phyloP scores from a whole-genome alignment of 2,888 invertebrate genomes.

The Dasysyrphus tricinctus region DNA sequence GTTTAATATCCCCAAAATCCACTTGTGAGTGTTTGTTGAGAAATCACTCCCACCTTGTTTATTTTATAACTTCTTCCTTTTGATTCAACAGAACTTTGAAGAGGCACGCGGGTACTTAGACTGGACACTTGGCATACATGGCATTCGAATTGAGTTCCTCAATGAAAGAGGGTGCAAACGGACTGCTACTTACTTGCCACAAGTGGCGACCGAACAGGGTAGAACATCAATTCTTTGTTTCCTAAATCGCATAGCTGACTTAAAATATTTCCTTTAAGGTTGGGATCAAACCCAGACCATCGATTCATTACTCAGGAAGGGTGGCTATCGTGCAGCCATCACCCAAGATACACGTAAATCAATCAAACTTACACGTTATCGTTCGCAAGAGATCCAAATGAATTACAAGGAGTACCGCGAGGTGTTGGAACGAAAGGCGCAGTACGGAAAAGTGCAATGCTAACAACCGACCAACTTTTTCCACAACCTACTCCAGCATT shows the following conservation, averaged over 20 bases:
- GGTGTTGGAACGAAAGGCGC: conserved; percentile 81
- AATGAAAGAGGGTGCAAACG: conserved; percentile 96
- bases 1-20: no score
- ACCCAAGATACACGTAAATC: conserved; percentile 94
- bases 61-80: background rate
- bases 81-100: conserved; percentile 89
- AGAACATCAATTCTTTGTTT: background rate
- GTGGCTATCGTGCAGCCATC: conserved; percentile 96
- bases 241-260: background rate
- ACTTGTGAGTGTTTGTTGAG: background rate
- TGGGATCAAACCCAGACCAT: conserved; percentile 99
- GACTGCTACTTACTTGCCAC: conserved; percentile 99
- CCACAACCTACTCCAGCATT: conserved; percentile 38
- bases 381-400: conserved; percentile 97
- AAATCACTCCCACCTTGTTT: background rate
- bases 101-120: conserved; percentile 97
- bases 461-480: conserved; percentile 78
- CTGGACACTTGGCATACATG: conserved; percentile 98
- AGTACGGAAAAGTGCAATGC: conserved; percentile 83
- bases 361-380: conserved; percentile 97
- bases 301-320: conserved; percentile 98
- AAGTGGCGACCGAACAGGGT: conserved; percentile 99
- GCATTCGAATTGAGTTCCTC: conserved; percentile 98
- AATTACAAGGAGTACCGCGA: conserved; percentile 91
- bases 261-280: conserved; percentile 85